Conservation (phyloP, 2,888 invertebrate genomes). For the Fabriciana adippe region DNA sequence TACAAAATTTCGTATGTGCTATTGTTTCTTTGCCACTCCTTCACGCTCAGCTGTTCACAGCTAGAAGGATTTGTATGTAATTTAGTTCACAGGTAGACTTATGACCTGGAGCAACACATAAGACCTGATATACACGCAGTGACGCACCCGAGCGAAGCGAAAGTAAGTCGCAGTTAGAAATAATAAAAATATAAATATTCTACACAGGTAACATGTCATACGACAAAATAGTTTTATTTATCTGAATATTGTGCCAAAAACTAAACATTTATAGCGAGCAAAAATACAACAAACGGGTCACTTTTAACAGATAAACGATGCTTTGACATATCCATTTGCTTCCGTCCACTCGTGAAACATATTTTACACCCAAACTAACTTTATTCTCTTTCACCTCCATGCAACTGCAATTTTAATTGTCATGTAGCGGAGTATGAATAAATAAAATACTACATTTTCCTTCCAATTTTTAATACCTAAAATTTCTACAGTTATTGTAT, state of each 20-base stretch:
- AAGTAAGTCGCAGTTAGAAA: no score
- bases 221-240: no score
- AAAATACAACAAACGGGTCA: slow-evolving; percentile 6
- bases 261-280: neutral
- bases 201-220: no score
- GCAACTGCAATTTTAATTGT: slow-evolving; percentile 16
- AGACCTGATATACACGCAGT: no score
- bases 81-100: no score
- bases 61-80: no score
- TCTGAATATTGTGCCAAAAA: neutral
- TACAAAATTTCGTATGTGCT: no score
- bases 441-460: neutral
- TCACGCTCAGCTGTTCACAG: no score
- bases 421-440: slow-evolving; percentile 1
- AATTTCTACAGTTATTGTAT: slow-evolving; percentile 2
- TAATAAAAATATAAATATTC: no score
- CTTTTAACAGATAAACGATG: slow-evolving; percentile 16
- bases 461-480: neutral
- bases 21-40: no score
- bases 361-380: slow-evolving; percentile 16
- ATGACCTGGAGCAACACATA: no score
- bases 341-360: slow-evolving; percentile 17
- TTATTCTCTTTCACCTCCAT: slow-evolving; percentile 14
- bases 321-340: slow-evolving; percentile 22
- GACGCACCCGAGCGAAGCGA: no score